Conservation (phyloP, 2,113 vertebrate species). For the Cyrtonyx montezumae region DNA sequence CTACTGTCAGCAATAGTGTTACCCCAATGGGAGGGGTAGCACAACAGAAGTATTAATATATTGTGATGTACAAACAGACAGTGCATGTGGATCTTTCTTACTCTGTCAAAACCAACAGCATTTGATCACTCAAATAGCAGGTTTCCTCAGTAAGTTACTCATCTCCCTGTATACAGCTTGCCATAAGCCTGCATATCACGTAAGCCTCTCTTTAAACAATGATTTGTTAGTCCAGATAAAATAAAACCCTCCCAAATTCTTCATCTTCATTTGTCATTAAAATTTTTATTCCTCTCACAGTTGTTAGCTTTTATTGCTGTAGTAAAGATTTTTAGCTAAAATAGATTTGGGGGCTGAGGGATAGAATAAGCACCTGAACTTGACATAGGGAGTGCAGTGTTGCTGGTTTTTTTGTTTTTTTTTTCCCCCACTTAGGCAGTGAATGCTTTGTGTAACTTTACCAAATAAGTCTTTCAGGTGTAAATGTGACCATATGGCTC, state of each 20-base stretch:
- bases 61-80: background rate
- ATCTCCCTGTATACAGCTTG: background rate
- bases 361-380: background rate
- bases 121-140: background rate
- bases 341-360: background rate
- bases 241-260: background rate
- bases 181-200: background rate
- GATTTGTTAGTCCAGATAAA: background rate
- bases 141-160: background rate
- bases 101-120: background rate
- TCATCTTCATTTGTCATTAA: background rate
- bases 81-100: background rate
- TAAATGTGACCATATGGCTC: background rate
- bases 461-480: background rate
- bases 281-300: background rate
- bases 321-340: background rate
- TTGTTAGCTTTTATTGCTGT: background rate
- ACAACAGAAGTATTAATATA: background rate
- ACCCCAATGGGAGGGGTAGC: background rate
- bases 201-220: background rate
- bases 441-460: background rate
- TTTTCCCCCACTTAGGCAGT: background rate
- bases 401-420: background rate
- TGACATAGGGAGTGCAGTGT: background rate
- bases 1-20: background rate